Conservation (phyloP, 1,140 invertebrate genomes). For the Leptoteleia sp. region DNA sequence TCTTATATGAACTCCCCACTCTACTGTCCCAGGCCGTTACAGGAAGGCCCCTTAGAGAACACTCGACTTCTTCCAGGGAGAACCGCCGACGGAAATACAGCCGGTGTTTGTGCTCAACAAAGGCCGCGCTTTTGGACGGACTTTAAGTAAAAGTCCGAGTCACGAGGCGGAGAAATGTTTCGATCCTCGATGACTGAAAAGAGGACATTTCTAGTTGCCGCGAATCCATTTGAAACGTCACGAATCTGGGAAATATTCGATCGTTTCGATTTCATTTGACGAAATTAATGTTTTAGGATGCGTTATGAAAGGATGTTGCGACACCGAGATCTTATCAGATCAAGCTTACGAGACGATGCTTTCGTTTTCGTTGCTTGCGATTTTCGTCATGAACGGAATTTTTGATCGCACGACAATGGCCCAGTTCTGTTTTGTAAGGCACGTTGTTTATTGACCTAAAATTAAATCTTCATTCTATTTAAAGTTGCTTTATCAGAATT, state of each 20-base stretch:
- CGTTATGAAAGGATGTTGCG: slow-evolving; percentile 46
- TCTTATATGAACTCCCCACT: slow-evolving; percentile 81
- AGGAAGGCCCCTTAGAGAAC: slow-evolving; percentile 77
- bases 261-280: slow-evolving; percentile 32
- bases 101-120: slow-evolving; percentile 41
- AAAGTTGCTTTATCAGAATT: no score
- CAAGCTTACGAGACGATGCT: slow-evolving; percentile 32
- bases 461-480: slow-evolving; percentile 3
- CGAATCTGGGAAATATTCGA: neutral
- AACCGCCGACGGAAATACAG: slow-evolving; percentile 60
- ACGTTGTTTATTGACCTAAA: slow-evolving; percentile 10
- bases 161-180: slow-evolving; percentile 33
- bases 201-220: slow-evolving; percentile 20
- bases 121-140: slow-evolving; percentile 43
- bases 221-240: no score
- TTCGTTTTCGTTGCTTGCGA: slow-evolving; percentile 20
- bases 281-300: slow-evolving; percentile 27
- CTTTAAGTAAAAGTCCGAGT: slow-evolving; percentile 44
- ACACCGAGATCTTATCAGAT: slow-evolving; percentile 41
- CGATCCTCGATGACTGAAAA: slow-evolving; percentile 31
- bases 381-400: slow-evolving; percentile 11
- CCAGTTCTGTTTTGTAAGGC: neutral
- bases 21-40: slow-evolving; percentile 71
- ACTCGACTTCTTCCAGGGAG: slow-evolving; percentile 74
- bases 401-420: slow-evolving; percentile 9